Percentiles rank a stretch among this genome's conserved stretches.
Conservation (phyloP, 2,888 invertebrate species). For the Chelonus formosanus region DNA sequence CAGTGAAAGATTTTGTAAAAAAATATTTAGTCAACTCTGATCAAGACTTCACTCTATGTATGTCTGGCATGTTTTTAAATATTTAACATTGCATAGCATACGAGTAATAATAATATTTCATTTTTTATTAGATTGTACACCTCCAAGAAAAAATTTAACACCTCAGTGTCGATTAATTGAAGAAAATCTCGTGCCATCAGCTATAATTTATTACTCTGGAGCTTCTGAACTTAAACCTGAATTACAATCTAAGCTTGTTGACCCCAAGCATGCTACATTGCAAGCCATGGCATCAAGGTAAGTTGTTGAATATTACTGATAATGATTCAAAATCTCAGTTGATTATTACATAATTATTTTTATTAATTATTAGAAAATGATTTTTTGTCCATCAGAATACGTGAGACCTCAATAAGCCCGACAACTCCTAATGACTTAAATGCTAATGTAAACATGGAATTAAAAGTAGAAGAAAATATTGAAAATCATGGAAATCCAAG, state of each 20-base stretch:
- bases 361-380: constrained; percentile 15
- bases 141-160: constrained; percentile 78
- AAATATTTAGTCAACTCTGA: constrained; percentile 74
- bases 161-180: constrained; percentile 74
- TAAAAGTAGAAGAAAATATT: constrained; percentile 13
- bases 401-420: constrained; percentile 38
- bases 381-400: constrained; percentile 40
- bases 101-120: constrained; percentile 1
- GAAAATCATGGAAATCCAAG: constrained; percentile 30
- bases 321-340: neutral
- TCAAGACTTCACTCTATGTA: constrained; percentile 81
- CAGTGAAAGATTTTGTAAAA: constrained; percentile 78
- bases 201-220: constrained; percentile 73
- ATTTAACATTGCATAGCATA: constrained; percentile 3
- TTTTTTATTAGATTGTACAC: constrained; percentile 76
- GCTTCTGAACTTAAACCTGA: constrained; percentile 70
- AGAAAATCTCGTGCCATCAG: constrained; percentile 80
- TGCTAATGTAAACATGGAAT: constrained; percentile 20
- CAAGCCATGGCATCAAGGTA: constrained; percentile 77
- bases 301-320: neutral
- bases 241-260: constrained; percentile 71
- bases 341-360: neutral
- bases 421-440: constrained; percentile 27
- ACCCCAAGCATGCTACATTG: constrained; percentile 74
- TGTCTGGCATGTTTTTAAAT: constrained; percentile 61